A percentile compares a stretch with the other conserved stretches of the same genome.
These are phyloP conservation scores for Manis pentadactyla DNA, from an alignment of 2,797 vertebrate genomes.

Conservation along the genomic window DNA sequence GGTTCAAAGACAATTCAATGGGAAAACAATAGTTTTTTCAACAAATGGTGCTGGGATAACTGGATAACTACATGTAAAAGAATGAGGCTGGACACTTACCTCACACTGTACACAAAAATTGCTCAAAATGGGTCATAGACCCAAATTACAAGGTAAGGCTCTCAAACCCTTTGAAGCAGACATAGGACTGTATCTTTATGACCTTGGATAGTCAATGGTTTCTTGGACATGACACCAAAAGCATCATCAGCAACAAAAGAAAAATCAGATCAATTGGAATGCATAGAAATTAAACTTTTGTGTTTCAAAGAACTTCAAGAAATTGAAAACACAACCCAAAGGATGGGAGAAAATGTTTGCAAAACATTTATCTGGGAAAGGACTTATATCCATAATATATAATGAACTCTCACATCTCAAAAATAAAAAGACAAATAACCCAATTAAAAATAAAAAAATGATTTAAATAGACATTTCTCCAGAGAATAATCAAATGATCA, in stretches of 20 bases:
- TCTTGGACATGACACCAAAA: neutral
- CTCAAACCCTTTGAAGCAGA: neutral
- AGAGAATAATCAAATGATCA: neutral
- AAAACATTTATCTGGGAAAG: neutral
- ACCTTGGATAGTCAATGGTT: neutral
- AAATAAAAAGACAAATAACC: neutral
- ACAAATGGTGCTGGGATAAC: neutral
- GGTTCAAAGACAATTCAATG: neutral
- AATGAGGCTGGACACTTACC: neutral
- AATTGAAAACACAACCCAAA: neutral
- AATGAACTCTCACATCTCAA: neutral
- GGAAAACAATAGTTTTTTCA: constrained; percentile 11
- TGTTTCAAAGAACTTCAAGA: neutral
- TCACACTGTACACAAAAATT: neutral
- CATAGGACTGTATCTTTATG: neutral
- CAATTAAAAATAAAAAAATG: neutral
- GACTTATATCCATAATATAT: neutral
- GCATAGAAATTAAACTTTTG: neutral
- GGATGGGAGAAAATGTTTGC: neutral
- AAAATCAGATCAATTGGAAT: neutral
- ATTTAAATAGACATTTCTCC: neutral
- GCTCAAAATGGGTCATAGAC: neutral
- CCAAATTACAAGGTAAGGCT: neutral
- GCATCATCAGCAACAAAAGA: neutral
- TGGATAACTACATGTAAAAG: neutral